Evolutionary conservation across 2,113 vertebrate genomes (phyloP).

Genomic region (Kryptolebias marmoratus): DNA sequence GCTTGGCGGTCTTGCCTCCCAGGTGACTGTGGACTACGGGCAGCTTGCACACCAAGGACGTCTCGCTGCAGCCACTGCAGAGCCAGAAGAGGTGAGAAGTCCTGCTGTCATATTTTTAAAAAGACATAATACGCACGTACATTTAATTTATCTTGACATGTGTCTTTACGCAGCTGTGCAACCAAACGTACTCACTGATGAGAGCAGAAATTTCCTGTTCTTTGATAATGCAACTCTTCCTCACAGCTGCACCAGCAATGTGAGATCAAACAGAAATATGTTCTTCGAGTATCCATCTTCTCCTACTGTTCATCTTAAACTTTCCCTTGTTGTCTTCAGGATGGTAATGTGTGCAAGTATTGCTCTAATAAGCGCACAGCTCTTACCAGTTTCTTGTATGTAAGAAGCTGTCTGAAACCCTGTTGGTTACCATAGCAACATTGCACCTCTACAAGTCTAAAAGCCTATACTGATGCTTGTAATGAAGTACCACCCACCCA

Average conservation of each 20-base stretch:
- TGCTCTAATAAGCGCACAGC: constrained; percentile 52
- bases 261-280: constrained; percentile 52
- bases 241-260: constrained; percentile 19
- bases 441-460: constrained; percentile 64
- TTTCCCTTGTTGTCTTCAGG: constrained; percentile 25
- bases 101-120: not conserved
- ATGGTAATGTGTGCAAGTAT: constrained; percentile 51
- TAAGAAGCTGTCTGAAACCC: constrained; percentile 63
- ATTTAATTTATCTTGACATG: constrained; percentile 8
- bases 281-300: constrained; percentile 27
- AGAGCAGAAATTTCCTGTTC: constrained; percentile 36
- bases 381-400: constrained; percentile 69
- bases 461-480: constrained; percentile 74
- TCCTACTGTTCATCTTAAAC: constrained; percentile 33
- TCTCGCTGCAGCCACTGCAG: constrained; percentile 94
- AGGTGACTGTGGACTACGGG: constrained; percentile 97
- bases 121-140: not conserved
- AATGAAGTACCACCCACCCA: constrained; percentile 78
- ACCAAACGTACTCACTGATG: constrained; percentile 31
- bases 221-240: constrained; percentile 41
- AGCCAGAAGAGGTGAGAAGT: constrained; percentile 91
- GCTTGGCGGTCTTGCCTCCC: constrained; percentile 95
- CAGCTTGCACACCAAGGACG: constrained; percentile 95
- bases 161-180: constrained; percentile 12
- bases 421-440: constrained; percentile 79